Percentiles rank a stretch among this genome's conserved stretches.
Conservation (phyloP, 2,888 invertebrate genomes). For the Lasioglossum villosulum region DNA sequence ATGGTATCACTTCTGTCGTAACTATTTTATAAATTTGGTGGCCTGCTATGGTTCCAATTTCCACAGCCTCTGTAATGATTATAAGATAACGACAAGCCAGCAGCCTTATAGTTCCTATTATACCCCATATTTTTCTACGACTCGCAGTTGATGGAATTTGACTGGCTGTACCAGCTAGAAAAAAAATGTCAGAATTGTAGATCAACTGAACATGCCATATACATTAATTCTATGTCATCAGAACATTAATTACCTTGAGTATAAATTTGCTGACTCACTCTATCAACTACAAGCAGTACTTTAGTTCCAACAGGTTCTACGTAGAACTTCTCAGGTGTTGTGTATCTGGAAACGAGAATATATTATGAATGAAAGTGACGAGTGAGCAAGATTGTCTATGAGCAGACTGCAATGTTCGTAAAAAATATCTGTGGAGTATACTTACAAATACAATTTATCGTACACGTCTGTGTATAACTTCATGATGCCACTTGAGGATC, state of each 20-base stretch:
- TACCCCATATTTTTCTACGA: conserved; percentile 92
- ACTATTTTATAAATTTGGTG: conserved; percentile 92
- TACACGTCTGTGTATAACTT: conserved; percentile 85
- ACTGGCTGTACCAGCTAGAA: conserved; percentile 83
- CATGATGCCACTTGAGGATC: conserved; percentile 73
- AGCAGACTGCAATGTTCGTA: background rate
- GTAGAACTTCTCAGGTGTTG: conserved; percentile 95
- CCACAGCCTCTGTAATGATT: conserved; percentile 93
- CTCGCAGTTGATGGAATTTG: conserved; percentile 88
- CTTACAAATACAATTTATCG: conserved; percentile 91
- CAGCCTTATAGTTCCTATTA: conserved; percentile 93
- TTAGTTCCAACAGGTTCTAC: conserved; percentile 92
- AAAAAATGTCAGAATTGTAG: background rate
- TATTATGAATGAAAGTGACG: background rate
- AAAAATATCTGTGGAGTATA: conserved; percentile 68
- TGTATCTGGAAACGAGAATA: conserved; percentile 86
- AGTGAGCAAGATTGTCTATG: too few relatives aligned
- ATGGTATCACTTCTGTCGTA: conserved; percentile 94
- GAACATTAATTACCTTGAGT: conserved; percentile 87
- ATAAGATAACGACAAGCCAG: conserved; percentile 95
- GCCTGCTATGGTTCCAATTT: conserved; percentile 92
- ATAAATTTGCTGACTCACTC: conserved; percentile 90
- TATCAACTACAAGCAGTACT: conserved; percentile 93
- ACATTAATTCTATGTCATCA: background rate
- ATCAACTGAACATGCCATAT: background rate